A percentile compares a stretch with the other conserved stretches of the same genome.
These are phyloP conservation scores for Liasis olivaceus DNA, from an alignment of 2,797 vertebrate species.

Conservation along the genomic window DNA sequence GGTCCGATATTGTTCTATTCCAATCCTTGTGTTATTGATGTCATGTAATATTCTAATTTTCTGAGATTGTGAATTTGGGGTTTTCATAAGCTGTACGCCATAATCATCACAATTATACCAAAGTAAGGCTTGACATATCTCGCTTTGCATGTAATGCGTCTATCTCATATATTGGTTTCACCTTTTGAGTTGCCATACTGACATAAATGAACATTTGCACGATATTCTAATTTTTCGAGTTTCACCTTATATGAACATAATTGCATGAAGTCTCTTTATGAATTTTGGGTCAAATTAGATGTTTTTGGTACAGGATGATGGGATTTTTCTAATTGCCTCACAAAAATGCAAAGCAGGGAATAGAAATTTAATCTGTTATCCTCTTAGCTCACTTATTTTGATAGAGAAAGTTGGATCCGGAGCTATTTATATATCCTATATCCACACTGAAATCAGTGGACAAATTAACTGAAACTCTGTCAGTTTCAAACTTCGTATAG, in stretches of 20 bases:
- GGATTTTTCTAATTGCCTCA: constrained; percentile 30
- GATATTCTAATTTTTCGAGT: too few species aligned
- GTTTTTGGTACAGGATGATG: constrained; percentile 28
- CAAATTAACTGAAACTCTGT: background rate
- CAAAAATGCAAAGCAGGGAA: constrained; percentile 31
- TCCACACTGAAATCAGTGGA: background rate
- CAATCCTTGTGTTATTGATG: too few species aligned
- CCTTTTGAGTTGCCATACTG: too few species aligned
- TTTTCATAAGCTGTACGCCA: too few species aligned
- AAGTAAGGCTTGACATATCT: too few species aligned
- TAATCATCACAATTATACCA: too few species aligned
- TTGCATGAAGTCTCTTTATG: constrained; percentile 37
- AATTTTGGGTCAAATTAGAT: constrained; percentile 31
- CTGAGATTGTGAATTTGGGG: too few species aligned
- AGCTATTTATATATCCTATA: background rate
- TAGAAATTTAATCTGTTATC: constrained; percentile 33
- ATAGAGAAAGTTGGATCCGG: background rate
- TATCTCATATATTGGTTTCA: too few species aligned
- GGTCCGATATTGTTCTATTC: too few species aligned
- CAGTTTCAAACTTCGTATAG: background rate
- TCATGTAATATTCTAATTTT: too few species aligned
- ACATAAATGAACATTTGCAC: too few species aligned
- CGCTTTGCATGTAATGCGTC: too few species aligned
- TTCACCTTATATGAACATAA: constrained; percentile 24
- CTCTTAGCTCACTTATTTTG: constrained; percentile 1